phyloP scores from a whole-genome alignment of 1,140 invertebrate genomes.

The Cyrtorhinus lividipennis region DNA sequence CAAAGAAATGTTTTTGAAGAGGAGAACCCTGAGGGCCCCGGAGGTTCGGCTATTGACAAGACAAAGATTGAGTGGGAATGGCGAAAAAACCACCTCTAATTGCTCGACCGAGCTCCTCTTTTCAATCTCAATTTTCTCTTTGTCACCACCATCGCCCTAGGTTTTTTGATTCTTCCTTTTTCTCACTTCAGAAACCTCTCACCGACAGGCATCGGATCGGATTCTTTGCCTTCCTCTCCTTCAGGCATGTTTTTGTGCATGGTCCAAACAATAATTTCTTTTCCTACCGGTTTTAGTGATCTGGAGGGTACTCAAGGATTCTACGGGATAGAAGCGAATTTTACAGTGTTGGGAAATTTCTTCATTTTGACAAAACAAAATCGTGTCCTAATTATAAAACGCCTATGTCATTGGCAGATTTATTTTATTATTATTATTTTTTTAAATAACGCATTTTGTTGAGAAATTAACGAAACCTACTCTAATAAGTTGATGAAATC shows the following conservation, averaged over 20 bases:
- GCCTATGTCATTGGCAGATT: too few species aligned
- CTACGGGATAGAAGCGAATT: too few species aligned
- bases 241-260: not conserved
- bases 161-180: not conserved
- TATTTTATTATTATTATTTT: too few species aligned
- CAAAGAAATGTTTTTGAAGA: not conserved
- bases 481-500: too few species aligned
- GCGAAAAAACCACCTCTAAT: not conserved
- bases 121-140: constrained; percentile 1
- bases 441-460: too few species aligned
- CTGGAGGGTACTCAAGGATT: too few species aligned
- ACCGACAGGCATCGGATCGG: not conserved
- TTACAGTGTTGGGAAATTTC: too few species aligned
- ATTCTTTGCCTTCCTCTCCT: not conserved
- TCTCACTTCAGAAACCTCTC: not conserved
- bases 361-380: too few species aligned
- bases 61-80: not conserved
- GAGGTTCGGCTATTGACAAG: not conserved
- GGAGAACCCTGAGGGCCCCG: too few species aligned
- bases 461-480: too few species aligned
- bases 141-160: not conserved
- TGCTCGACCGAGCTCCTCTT: not conserved
- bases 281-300: too few species aligned
- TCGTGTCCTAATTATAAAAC: too few species aligned
- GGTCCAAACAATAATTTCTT: not conserved